phyloP scores from a whole-genome alignment of 2,797 vertebrate species.

The Echeneis naucrates region DNA sequence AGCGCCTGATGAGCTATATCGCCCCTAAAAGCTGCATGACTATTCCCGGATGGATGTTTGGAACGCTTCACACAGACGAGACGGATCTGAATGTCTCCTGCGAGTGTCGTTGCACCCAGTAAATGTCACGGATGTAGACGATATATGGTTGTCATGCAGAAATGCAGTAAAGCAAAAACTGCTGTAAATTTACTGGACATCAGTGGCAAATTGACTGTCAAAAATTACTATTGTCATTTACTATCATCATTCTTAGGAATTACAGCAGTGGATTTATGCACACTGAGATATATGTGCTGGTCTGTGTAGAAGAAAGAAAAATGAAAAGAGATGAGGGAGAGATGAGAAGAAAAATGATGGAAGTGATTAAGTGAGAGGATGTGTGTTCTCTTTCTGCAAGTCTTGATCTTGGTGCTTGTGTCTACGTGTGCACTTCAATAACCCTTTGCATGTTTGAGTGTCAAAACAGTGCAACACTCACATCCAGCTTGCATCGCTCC shows the following conservation, averaged over 20 bases:
- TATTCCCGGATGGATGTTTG: slow-evolving; percentile 81
- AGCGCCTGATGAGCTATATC: slow-evolving; percentile 79
- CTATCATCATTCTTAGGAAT: slow-evolving; percentile 75
- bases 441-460: slow-evolving; percentile 60
- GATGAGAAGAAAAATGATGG: not conserved
- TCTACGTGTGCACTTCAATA: slow-evolving; percentile 29
- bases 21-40: slow-evolving; percentile 79
- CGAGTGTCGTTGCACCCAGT: slow-evolving; percentile 83
- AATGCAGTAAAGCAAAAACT: slow-evolving; percentile 77
- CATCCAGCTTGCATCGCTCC: slow-evolving; percentile 68
- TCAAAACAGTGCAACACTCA: slow-evolving; percentile 65
- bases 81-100: slow-evolving; percentile 83
- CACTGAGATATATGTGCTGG: slow-evolving; percentile 40
- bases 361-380: slow-evolving; percentile 26
- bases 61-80: slow-evolving; percentile 77
- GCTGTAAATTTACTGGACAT: slow-evolving; percentile 81
- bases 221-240: slow-evolving; percentile 83
- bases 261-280: slow-evolving; percentile 71
- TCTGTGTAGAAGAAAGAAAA: slow-evolving; percentile 7
- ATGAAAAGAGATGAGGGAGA: not conserved
- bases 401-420: slow-evolving; percentile 38
- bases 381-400: slow-evolving; percentile 23
- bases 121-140: slow-evolving; percentile 82
- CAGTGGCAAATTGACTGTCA: slow-evolving; percentile 77
- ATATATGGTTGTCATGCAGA: slow-evolving; percentile 78